Base-by-base conservation (phyloP, 2,113 vertebrate genomes). In the Laticauda colubrina region DNA sequence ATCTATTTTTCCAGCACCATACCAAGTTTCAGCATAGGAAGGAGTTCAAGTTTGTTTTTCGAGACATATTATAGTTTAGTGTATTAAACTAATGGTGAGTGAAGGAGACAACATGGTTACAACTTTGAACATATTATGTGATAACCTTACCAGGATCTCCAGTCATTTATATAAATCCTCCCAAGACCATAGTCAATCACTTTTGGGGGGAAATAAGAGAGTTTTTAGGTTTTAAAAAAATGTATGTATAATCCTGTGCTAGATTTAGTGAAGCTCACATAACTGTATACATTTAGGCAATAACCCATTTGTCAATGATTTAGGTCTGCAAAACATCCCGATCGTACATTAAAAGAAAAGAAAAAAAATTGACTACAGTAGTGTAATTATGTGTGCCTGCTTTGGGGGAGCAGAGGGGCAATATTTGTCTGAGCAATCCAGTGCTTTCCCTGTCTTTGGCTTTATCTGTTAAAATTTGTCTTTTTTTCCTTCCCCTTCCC, bases 391-490 rank as follows among this genome's bases (percentile, higher is more conserved):
- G 91, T 95, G 64, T 95, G 57, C 94, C 87, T 95, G 92, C 93
- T 96, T 90, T 95, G 92, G 53, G 29, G 61, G 64, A 69, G 75
- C 34, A 81, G 26, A 21, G 53, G 59, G 87, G 9, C 48, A 26
- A 12, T 96, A 64, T 97, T 95, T 96, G 89, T 97, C 95, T 95
- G 91, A 97, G 94, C 96, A 97, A 96, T 95, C 97, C 97, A 4
- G 92, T 96, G 93, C 97, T 97, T 97, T 95, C 96, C 96, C 95
- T 91, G 92, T 97, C 96, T 94, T 93, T 97, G 96, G 96, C 97
- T 97, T 97, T 97, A 94, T 97, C 97, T 98, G 97, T 97, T 98
- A 98, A 98, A 98, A 98, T 95, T 53, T 98, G 95, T 98, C 97
- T 98, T 97, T 98, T 98, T 98, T 97, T 96, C 97, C 97, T 96